phyloP scores from a whole-genome alignment of 2,888 invertebrate species.

The Drosophila aldrichi region DNA sequence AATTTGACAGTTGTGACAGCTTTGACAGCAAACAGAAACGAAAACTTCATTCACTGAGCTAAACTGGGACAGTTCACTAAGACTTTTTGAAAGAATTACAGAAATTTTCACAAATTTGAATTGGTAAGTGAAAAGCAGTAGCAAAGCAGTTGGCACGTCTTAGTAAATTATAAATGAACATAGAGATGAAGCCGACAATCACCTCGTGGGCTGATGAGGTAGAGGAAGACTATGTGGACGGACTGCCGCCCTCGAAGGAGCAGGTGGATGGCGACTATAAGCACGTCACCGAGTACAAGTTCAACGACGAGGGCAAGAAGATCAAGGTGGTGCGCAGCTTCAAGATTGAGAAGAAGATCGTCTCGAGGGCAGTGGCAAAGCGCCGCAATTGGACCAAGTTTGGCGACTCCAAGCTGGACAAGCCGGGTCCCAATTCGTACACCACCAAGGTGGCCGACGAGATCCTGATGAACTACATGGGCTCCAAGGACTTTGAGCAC shows the following conservation, averaged over 20 bases:
- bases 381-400: constrained; percentile 98
- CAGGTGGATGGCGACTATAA: constrained; percentile 94
- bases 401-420: constrained; percentile 95
- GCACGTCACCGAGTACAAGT: constrained; percentile 96
- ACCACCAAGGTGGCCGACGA: constrained; percentile 98
- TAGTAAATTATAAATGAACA: no score
- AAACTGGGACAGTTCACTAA: background rate
- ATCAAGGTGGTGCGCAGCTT: constrained; percentile 95
- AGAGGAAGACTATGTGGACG: constrained; percentile 92
- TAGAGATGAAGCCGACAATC: constrained; percentile 89
- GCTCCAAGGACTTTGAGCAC: constrained; percentile 94
- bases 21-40: background rate
- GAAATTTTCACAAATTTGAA: background rate
- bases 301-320: constrained; percentile 95
- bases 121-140: background rate
- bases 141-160: background rate
- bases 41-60: background rate
- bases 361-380: constrained; percentile 95
- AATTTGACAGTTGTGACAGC: no score
- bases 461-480: constrained; percentile 96
- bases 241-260: constrained; percentile 91
- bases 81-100: background rate
- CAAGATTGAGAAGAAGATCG: constrained; percentile 95
- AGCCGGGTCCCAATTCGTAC: constrained; percentile 97
- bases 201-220: constrained; percentile 99